These are phyloP conservation scores for Drosophila nr. perissopoda DNA, from an alignment of 2,888 invertebrate genomes.

Conservation along the genomic window DNA sequence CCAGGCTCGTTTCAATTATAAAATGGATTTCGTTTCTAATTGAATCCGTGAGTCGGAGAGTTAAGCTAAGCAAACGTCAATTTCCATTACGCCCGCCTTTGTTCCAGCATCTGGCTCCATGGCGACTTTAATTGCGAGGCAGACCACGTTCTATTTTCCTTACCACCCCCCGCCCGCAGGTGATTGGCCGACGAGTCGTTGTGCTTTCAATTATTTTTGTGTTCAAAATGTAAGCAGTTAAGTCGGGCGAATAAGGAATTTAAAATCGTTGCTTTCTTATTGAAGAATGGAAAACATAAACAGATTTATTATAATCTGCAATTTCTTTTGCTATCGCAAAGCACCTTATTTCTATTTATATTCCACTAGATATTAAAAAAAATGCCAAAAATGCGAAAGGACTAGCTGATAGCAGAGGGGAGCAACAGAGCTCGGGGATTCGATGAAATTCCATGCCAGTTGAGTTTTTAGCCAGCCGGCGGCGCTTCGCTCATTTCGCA, in stretches of 20 bases:
- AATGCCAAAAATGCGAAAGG: slow-evolving; percentile 9
- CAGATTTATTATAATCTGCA: slow-evolving; percentile 11
- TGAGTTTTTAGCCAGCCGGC: slow-evolving; percentile 8
- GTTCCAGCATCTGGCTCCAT: slow-evolving; percentile 30
- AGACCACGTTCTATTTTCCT: slow-evolving; percentile 44
- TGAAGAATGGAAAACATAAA: slow-evolving; percentile 10
- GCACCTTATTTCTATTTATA: slow-evolving; percentile 27
- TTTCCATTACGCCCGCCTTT: slow-evolving; percentile 11
- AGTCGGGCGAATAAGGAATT: slow-evolving; percentile 14
- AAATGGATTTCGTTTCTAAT: slow-evolving; percentile 80
- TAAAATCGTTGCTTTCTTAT: slow-evolving; percentile 1
- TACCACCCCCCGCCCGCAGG: slow-evolving; percentile 16
- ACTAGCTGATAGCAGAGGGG: not conserved
- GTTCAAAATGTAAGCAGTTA: slow-evolving; percentile 11
- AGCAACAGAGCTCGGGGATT: not conserved
- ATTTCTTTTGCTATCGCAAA: slow-evolving; percentile 20
- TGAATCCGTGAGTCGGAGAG: slow-evolving; percentile 68
- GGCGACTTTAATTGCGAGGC: slow-evolving; percentile 58
- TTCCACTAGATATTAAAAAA: not conserved
- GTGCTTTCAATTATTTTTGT: slow-evolving; percentile 34
- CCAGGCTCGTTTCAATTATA: slow-evolving; percentile 72
- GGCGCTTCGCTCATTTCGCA: slow-evolving; percentile 51
- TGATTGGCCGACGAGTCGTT: slow-evolving; percentile 24
- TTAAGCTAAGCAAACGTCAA: slow-evolving; percentile 48
- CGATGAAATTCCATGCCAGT: slow-evolving; percentile 3